Evolutionary conservation across 2,113 vertebrate genomes (phyloP), one percentile per base, ranked within the genome.

Genomic region (Rhinolophus sinicus): DNA sequence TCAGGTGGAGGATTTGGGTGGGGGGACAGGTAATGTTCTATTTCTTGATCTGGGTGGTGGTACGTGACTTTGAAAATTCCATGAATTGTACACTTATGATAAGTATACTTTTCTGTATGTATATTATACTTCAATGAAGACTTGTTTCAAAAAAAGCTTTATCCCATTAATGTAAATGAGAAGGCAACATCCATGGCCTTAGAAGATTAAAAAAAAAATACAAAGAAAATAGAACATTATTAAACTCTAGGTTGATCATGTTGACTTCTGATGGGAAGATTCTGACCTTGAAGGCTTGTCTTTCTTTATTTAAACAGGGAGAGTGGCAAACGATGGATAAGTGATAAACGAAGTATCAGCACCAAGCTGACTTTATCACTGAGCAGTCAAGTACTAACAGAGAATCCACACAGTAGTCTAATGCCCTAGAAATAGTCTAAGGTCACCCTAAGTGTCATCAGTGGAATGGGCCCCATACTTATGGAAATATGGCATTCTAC

Each of bases 221-320:
- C 24, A 96, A 90, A 86, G 72, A 90, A 96, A 96, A 65, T 5
- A 81, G 50, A 88, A 69, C 58, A 85, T 47, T 81, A 85, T 56
- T 58, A 69, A 58, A 86, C 58, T 92, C 70, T 52, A 50, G 38
- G 56, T 21, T 6, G 5, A 73, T 26, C 40, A 72, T 33, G 19
- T 78, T 70, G 73, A 26, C 50, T n/a, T 24, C 35, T 70, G 44
- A 69, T 35, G 70, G 62, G 30, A 94, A 73, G 69, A 67, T 35
- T 70, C 14, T 69, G 76, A 73, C 33, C n/a, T 75, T 35, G 14
- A 75, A 67, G 67, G 60, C 13, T 54, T 81, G 56, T 85, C 62
- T 77, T 69, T 47, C 54, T 95, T 58, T 95, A 3, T 64, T 62
- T 96, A 62, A 88, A 88, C 12, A 87, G 40, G 33, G 14, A n/a